phyloP scores from a whole-genome alignment of 2,797 vertebrate species.

The Lepidocolaptes lacrymiger region DNA sequence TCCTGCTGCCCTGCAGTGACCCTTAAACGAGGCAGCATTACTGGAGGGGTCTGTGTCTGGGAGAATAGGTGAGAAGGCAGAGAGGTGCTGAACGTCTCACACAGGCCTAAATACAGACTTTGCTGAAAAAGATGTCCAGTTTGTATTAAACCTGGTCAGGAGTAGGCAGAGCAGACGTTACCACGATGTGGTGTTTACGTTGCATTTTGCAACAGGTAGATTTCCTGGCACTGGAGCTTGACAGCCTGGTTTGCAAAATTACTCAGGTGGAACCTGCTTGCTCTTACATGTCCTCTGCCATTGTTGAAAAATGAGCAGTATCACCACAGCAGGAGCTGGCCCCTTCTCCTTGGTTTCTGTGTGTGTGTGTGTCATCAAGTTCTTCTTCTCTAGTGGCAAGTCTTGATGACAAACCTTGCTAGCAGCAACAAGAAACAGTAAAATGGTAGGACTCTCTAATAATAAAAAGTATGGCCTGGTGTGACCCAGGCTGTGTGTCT shows the following conservation, averaged over 20 bases:
- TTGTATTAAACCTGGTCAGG: neutral
- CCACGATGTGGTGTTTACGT: neutral
- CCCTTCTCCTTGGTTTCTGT: neutral
- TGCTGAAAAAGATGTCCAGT: neutral
- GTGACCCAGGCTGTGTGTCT: neutral
- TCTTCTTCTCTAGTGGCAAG: neutral
- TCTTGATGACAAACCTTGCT: neutral
- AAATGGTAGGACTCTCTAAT: neutral
- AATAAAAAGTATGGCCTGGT: neutral
- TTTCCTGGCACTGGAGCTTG: slow-evolving; percentile 29
- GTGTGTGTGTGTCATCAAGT: neutral
- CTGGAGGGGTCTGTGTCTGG: neutral
- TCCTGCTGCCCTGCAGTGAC: neutral
- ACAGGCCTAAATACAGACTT: neutral
- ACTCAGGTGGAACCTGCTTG: neutral
- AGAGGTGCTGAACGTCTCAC: neutral
- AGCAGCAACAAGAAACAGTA: neutral
- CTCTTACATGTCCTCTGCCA: neutral
- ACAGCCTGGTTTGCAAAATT: slow-evolving; percentile 24
- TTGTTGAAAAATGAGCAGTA: neutral
- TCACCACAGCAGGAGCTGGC: neutral
- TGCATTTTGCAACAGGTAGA: slow-evolving; percentile 51
- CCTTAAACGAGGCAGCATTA: neutral
- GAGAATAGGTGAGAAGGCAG: neutral
- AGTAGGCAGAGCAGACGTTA: slow-evolving; percentile 5